phyloP scores from a whole-genome alignment of 2,797 vertebrate species.

The Platalea minor region DNA sequence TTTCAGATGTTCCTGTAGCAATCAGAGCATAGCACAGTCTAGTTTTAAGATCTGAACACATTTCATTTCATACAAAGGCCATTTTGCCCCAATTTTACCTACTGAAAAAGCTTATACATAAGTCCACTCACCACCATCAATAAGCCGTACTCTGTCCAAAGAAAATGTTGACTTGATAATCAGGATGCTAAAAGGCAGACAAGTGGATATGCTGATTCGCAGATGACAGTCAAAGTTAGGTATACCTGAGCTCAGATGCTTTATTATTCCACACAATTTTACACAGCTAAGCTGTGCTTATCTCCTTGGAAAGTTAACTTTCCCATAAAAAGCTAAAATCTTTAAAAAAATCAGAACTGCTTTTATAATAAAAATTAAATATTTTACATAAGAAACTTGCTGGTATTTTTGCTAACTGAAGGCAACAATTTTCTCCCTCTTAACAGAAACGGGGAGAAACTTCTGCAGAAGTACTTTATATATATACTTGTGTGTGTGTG shows the following conservation, averaged over 20 bases:
- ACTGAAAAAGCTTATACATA: background rate
- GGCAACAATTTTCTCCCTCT: background rate
- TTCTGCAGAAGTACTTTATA: background rate
- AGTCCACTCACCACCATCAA: background rate
- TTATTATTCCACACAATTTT: background rate
- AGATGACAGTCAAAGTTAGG: background rate
- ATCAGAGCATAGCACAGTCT: background rate
- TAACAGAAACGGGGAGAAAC: background rate
- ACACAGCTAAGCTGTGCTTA: background rate
- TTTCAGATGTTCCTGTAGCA: background rate
- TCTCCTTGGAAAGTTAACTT: background rate
- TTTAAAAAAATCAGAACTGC: background rate
- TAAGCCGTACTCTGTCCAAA: background rate
- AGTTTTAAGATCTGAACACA: background rate
- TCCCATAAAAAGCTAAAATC: background rate
- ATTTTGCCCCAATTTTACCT: background rate
- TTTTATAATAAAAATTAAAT: background rate
- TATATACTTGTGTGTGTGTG: background rate
- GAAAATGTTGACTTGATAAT: background rate
- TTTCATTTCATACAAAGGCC: background rate
- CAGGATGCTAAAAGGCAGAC: background rate
- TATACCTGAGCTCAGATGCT: background rate
- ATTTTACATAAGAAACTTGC: background rate
- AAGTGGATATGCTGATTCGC: background rate
- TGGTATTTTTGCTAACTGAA: background rate